Base-by-base conservation (phyloP, 2,888 invertebrate genomes). In the Apodemia hepburni region DNA sequence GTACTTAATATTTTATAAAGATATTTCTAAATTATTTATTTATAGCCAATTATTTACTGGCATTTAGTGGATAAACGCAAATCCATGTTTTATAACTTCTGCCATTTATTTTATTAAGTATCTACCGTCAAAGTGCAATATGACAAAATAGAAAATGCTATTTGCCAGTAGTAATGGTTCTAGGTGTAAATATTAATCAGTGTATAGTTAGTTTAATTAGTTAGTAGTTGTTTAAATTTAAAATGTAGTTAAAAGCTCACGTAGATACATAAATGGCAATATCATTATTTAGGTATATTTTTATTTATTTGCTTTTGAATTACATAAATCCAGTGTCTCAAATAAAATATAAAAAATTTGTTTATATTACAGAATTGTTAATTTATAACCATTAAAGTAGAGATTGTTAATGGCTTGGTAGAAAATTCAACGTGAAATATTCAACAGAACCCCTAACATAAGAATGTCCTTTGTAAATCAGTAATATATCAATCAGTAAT, bases 21-120 rank as follows among this genome's bases (percentile, higher is more conserved):
- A 82, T 88, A 85, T 84, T 79, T 77, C 76, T 89, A 88, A 90
- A 89, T 89, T 89, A 91, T 90, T 91, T 91, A 89, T 89, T 89
- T 54, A 54, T 54, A 54, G 54, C 54, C 22, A 54, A 71, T 73
- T 71, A 69, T 66, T 71, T 74, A 76, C 79, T 84, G 71, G 70
- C 71, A 65, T 69, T 62, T 63, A 64, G 67, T 63, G 35, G 58
- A 64, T 51, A 59, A 45, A 29, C 59, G 57, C 38, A 61, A 61
- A 35, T 8, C 47, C 59, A 42, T 6, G 29, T 38, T 62, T 57
- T 68, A 65, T 64, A 66, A 42, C 62, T 65, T 64, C 61, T 64
- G 64, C 65, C 61, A 65, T 64, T 63, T 62, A 64, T 64, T 54
- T 66, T 67, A 65, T 66, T 66, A 58, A 63, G 60, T 61, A 61